Conservation (phyloP, 2,797 vertebrate genomes). For the Rallus crepitans region DNA sequence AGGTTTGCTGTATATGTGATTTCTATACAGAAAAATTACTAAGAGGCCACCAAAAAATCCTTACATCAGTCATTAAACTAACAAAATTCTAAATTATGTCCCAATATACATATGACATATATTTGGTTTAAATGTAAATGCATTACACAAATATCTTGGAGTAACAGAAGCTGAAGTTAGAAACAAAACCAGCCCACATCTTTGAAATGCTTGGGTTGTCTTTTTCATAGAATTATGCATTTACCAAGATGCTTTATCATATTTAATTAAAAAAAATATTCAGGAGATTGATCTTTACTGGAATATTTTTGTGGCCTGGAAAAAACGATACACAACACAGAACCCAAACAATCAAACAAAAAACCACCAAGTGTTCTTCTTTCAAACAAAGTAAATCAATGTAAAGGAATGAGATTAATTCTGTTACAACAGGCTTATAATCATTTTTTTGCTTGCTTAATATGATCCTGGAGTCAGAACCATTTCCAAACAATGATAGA, state of each 20-base stretch:
- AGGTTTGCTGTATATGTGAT: background rate
- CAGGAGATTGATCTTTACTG: background rate
- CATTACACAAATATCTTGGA: background rate
- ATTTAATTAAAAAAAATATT: background rate
- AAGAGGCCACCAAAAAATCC: background rate
- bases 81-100: background rate
- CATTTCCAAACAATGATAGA: background rate
- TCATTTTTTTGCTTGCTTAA: slow-evolving; percentile 33
- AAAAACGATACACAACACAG: too few species aligned
- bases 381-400: background rate
- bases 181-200: background rate
- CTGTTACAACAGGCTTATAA: background rate
- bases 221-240: background rate
- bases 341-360: too few species aligned
- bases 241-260: background rate
- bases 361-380: background rate
- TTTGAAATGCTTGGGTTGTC: background rate
- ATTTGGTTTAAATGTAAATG: background rate
- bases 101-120: background rate
- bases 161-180: background rate
- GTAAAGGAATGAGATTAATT: background rate
- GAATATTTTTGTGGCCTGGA: background rate
- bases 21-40: background rate
- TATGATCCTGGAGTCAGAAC: slow-evolving; percentile 4
- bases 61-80: background rate